phyloP scores from a whole-genome alignment of 2,888 invertebrate species.

The Cerastis rubricosa region DNA sequence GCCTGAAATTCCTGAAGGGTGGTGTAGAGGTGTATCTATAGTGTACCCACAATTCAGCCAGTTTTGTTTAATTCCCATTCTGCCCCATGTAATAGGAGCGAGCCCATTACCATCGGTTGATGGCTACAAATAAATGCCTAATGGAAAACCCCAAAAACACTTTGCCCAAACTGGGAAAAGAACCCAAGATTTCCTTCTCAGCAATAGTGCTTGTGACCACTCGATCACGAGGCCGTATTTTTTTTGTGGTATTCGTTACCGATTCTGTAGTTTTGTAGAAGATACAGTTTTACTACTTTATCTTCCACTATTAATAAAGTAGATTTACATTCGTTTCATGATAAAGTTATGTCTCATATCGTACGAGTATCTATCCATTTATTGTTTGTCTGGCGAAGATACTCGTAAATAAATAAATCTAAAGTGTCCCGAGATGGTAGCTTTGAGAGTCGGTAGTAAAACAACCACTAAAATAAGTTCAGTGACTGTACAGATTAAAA shows the following conservation, averaged over 20 bases:
- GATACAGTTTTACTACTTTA: background rate
- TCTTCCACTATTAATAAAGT: background rate
- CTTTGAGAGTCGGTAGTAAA: conserved; percentile 22
- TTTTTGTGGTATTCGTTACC: background rate
- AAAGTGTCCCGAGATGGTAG: conserved; percentile 39
- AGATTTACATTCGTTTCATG: conserved; percentile 11
- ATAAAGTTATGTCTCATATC: background rate
- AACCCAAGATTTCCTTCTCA: background rate
- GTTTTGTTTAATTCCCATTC: background rate
- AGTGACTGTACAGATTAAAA: too few species aligned
- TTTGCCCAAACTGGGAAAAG: background rate
- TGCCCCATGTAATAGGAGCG: background rate
- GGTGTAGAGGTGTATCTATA: background rate
- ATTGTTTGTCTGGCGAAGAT: conserved; percentile 19
- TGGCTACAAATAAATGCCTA: background rate
- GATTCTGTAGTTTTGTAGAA: background rate
- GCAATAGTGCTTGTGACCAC: background rate
- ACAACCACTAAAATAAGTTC: too few species aligned
- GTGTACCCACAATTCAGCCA: background rate
- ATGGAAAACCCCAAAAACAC: background rate
- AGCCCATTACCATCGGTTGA: background rate
- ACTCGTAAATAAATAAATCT: conserved; percentile 41
- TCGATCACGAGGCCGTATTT: background rate
- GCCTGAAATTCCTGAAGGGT: background rate
- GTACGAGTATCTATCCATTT: conserved; percentile 18